phyloP scores from a whole-genome alignment of 2,888 invertebrate species.

The Polydrusus tereticollis region DNA sequence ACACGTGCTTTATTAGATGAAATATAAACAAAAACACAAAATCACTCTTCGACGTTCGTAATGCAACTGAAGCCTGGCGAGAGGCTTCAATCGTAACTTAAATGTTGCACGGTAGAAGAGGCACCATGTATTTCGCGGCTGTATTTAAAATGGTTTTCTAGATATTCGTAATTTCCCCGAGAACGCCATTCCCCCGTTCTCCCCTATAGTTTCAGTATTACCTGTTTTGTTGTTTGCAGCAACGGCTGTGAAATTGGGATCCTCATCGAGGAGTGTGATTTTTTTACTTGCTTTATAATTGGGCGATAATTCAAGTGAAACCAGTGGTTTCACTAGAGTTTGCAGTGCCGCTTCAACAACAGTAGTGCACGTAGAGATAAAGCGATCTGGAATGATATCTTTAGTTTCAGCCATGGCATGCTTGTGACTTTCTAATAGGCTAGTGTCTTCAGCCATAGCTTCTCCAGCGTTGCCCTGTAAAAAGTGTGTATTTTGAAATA shows the following conservation, averaged over 20 bases:
- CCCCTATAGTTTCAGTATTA: no score
- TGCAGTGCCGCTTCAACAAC: constrained; percentile 54
- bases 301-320: constrained; percentile 28
- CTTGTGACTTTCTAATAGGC: constrained; percentile 69
- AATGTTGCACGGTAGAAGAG: no score
- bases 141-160: no score
- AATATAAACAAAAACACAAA: no score
- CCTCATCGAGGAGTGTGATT: constrained; percentile 77
- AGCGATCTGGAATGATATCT: background rate
- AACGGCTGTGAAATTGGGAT: constrained; percentile 81
- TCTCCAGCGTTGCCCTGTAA: constrained; percentile 70
- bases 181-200: no score
- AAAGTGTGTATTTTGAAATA: background rate
- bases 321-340: constrained; percentile 7
- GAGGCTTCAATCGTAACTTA: no score
- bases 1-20: no score
- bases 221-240: constrained; percentile 76
- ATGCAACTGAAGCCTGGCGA: no score
- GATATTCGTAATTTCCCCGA: no score
- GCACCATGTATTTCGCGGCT: background rate
- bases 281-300: constrained; percentile 62
- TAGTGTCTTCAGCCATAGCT: constrained; percentile 75
- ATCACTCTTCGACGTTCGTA: no score
- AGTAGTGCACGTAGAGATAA: background rate
- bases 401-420: constrained; percentile 69